Percentiles rank a stretch among this genome's conserved stretches.
phyloP scores from a whole-genome alignment of 1,140 invertebrate genomes.

The Mactra quadrangularis region DNA sequence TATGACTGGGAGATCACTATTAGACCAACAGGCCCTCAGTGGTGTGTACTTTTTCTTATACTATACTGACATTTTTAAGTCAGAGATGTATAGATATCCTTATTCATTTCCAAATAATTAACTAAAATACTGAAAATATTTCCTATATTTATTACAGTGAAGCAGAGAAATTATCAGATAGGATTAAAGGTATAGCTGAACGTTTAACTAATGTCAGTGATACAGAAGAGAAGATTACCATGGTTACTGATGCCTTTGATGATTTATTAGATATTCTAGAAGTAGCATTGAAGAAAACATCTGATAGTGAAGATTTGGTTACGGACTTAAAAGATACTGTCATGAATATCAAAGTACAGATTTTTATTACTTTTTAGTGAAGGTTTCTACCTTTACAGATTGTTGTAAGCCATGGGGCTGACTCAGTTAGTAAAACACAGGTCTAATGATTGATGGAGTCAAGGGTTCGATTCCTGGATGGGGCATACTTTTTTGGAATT shows the following conservation, averaged over 20 bases:
- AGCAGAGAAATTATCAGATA: conserved; percentile 29
- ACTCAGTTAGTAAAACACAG: too few relatives aligned
- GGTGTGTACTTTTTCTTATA: too few relatives aligned
- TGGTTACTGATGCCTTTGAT: conserved; percentile 2
- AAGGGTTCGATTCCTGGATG: too few relatives aligned
- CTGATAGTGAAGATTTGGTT: conserved; percentile 3
- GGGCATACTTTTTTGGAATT: too few relatives aligned
- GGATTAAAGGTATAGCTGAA: not conserved
- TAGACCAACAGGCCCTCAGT: too few relatives aligned
- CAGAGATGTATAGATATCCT: not conserved
- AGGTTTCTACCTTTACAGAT: too few relatives aligned
- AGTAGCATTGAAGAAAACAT: conserved; percentile 24
- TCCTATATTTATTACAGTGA: conserved; percentile 42
- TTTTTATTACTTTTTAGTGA: too few relatives aligned
- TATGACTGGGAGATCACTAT: too few relatives aligned
- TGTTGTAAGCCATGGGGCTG: too few relatives aligned
- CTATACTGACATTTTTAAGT: not conserved
- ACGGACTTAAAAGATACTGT: conserved; percentile 4
- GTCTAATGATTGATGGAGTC: too few relatives aligned
- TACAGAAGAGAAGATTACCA: conserved; percentile 24
- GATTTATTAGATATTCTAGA: conserved; percentile 33
- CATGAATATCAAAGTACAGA: conserved; percentile 24
- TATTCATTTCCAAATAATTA: not conserved
- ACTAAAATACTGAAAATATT: not conserved
- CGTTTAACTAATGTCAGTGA: conserved; percentile 34